Evolutionary conservation across 37 sponge, comb jelly and placozoan genomes (phyloP), one percentile per base, ranked within the genome.

Genomic region (Cladorhizidae sp.): DNA sequence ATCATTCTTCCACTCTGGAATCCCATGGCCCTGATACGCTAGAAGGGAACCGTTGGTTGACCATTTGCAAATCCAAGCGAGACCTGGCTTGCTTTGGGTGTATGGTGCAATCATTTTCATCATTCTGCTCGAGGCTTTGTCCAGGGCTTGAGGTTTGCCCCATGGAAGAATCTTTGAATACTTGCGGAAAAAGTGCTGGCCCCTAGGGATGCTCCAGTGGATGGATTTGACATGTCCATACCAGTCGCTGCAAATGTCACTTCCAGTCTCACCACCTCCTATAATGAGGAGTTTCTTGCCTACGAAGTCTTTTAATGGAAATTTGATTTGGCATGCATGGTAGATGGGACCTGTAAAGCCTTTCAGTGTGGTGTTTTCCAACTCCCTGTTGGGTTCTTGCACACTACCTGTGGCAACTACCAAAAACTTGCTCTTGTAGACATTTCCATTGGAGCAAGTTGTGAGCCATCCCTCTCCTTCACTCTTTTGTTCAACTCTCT

Each of bases 261-360:
- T 79, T 0, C 82, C 98, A 22, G 93, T 95, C 80, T 97, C 96
- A 21, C 98, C 98, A 37, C 96, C 92, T 18, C 98, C 98, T 11
- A 95, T 75, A 18, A 97, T 63, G 23, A 97, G 76, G 21, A 94
- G 80, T 21, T 92, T 43, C 64, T 91, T 67, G 7, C 81, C 93
- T 28, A 45, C n/a, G 54, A 76, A 72, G 50, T 89, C 73, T 33
- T 75, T 58, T 5, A 72, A 3, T 6, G 81, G 77, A 32, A 50
- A 64, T 67, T 93, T 93, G 68, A 93, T 87, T 57, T 86, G 84
- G 0, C 40, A 40, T 41, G 94, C 82, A 79, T 93, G 94, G 71
- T 83, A 75, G 9, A 93, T 63, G 51, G 73, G 54, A 5, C 94
- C 94, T 32, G 81, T 77, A 72, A 81, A 92, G 1, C 78, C 82